Base-by-base conservation (phyloP, 2,113 vertebrate species). In the Xerus inauris region DNA sequence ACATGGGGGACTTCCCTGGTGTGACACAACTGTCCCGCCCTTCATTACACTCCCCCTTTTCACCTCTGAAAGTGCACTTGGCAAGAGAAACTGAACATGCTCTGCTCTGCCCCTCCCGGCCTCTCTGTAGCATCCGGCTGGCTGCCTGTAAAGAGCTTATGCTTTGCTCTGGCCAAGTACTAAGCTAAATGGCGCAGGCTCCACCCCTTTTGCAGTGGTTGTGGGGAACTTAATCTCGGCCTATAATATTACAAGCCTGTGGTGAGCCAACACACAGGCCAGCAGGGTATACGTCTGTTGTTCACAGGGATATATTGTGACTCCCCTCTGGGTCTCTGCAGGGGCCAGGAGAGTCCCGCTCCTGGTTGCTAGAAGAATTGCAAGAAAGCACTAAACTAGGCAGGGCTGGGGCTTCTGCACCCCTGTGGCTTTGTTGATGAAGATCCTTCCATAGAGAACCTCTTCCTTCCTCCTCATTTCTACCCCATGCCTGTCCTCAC, bases 281-380 rank as follows among this genome's bases (percentile, higher is more conserved):
- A 7, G 75, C 0, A 17, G 8, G 1, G 35, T 35, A 38, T 24
- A 0, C 1, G 42, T 75, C 67, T 51, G 26, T 28, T n/a, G 38
- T 40, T 93, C 62, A 54, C 11, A 80, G 49, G 16, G 14, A 7
- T 7, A 14, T 45, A 35, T 8, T 47, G 1, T 72, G 24, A 65
- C 42, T 87, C 38, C 32, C 45, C 40, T 32, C 0, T 3, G 8
- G 19, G 8, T 10, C 65, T 67, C 65, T 47, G n/a, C 42, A 30
- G 54, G 69, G 51, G 38, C 69, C 49, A 16, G 51, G 80, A 64
- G n/a, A 69, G 9, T 59, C 42, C 65, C 40, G n/a, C 22, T 51
- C 38, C 28, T 0, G 5, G 13, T 7, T 22, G 42, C 45, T 59
- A 54, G 51, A 51, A 20, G 6, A 85, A 59, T 49, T 0, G 0